Evolutionary conservation across 37 sponge, comb jelly and placozoan species (phyloP).

Genomic region (Halichondria panicea): DNA sequence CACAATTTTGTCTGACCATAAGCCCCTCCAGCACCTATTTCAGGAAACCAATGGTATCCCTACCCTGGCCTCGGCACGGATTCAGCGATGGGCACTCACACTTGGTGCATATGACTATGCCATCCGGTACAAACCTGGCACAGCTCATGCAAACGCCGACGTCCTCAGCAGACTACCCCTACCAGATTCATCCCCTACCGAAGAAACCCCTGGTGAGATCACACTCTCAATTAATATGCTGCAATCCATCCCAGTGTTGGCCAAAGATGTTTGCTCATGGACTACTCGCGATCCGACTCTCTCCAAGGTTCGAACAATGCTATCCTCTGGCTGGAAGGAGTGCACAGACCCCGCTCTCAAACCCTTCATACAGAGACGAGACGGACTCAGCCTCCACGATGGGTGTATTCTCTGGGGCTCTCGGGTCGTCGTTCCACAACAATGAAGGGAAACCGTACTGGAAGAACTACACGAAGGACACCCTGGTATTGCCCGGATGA

Average conservation of each 20-base stretch:
- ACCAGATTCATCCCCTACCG: slow-evolving; percentile 13
- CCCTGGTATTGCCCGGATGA: too few relatives aligned
- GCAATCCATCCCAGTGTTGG: slow-evolving; percentile 10
- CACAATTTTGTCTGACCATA: too few relatives aligned
- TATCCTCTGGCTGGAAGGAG: not conserved
- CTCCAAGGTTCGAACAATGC: not conserved
- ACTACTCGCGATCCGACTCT: not conserved
- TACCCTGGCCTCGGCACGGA: slow-evolving; percentile 20
- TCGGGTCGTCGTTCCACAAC: not conserved
- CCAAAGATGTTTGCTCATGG: not conserved
- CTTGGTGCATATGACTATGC: slow-evolving; percentile 21
- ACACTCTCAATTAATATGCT: not conserved
- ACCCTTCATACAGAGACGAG: not conserved
- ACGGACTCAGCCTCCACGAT: not conserved
- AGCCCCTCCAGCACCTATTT: slow-evolving; percentile 13
- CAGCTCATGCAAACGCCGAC: slow-evolving; percentile 25
- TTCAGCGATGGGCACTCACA: slow-evolving; percentile 37
- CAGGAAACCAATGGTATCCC: slow-evolving; percentile 10
- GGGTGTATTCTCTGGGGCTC: not conserved
- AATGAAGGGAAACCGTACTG: too few relatives aligned
- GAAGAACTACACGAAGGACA: too few relatives aligned
- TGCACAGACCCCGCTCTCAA: not conserved
- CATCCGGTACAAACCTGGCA: slow-evolving; percentile 23
- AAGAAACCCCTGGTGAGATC: slow-evolving; percentile 24
- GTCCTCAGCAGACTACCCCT: slow-evolving; percentile 32